Percentiles rank a stretch among this genome's conserved stretches.
These are phyloP conservation scores for Nannoperca australis DNA, from an alignment of 2,797 vertebrate species.

Conservation along the genomic window DNA sequence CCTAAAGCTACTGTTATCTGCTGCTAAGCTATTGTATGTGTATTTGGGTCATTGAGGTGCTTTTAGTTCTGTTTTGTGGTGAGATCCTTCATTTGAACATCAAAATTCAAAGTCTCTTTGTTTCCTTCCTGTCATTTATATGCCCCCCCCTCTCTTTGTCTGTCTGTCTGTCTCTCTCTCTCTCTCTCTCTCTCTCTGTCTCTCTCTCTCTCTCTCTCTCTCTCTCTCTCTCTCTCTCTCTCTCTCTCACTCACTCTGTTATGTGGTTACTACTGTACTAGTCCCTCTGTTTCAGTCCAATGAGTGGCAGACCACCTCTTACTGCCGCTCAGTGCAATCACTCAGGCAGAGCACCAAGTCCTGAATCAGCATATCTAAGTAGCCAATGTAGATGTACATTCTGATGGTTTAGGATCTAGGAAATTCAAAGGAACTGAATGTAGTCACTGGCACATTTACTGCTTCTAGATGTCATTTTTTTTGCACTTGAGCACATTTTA, in stretches of 20 bases:
- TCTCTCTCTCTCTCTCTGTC: no score
- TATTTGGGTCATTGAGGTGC: background rate
- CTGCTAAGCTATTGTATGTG: background rate
- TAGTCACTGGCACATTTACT: background rate
- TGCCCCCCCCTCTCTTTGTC: no score
- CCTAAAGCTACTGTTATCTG: background rate
- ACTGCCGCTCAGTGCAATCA: slow-evolving; percentile 15
- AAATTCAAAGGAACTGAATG: slow-evolving; percentile 9
- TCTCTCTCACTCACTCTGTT: slow-evolving; percentile 1
- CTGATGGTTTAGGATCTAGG: background rate
- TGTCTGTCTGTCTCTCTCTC: no score
- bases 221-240: background rate
- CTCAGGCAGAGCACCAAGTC: slow-evolving; percentile 23
- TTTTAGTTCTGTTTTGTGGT: background rate
- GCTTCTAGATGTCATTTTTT: slow-evolving; percentile 12
- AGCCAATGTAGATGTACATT: background rate
- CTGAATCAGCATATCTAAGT: slow-evolving; percentile 38
- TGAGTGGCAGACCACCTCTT: slow-evolving; percentile 31
- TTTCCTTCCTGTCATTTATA: background rate
- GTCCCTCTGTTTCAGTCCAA: slow-evolving; percentile 35
- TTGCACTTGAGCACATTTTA: slow-evolving; percentile 37
- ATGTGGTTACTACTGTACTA: background rate
- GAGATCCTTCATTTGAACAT: background rate
- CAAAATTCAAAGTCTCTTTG: background rate
- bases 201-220: no score